Conservation (phyloP, 2,113 vertebrate species). For the Pterocles gutturalis region DNA sequence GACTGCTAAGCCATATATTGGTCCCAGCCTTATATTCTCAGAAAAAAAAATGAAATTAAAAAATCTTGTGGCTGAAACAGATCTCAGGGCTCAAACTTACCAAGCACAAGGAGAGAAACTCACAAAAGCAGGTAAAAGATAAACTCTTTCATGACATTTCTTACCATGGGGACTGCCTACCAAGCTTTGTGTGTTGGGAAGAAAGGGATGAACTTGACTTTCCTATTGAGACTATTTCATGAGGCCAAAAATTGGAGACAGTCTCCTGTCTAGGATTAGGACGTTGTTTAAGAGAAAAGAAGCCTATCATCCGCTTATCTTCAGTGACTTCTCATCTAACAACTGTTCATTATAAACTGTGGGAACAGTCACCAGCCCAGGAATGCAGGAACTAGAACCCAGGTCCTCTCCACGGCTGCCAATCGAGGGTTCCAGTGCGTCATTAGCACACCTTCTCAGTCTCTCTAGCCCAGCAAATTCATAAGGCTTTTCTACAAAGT, state of each 20-base stretch:
- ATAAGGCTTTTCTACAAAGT: neutral
- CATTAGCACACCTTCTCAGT: neutral
- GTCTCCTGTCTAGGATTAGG: neutral
- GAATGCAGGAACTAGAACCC: neutral
- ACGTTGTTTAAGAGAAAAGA: neutral
- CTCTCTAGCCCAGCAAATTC: neutral
- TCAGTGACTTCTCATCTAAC: neutral
- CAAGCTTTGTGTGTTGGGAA: neutral
- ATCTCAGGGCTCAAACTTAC: neutral
- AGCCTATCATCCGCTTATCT: neutral
- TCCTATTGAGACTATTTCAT: neutral
- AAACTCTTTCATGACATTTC: neutral
- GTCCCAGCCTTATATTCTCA: neutral
- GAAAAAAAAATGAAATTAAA: neutral
- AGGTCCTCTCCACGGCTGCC: too few relatives aligned
- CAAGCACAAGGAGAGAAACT: neutral
- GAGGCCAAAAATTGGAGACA: neutral
- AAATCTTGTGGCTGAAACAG: neutral
- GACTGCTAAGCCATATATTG: neutral
- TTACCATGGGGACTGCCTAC: neutral
- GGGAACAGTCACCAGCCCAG: neutral
- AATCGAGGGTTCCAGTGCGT: fast-evolving
- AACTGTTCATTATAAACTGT: neutral
- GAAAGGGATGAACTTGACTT: neutral
- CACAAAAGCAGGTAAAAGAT: neutral